Conservation (phyloP, 1,140 invertebrate species). For the Telenomus remus region DNA sequence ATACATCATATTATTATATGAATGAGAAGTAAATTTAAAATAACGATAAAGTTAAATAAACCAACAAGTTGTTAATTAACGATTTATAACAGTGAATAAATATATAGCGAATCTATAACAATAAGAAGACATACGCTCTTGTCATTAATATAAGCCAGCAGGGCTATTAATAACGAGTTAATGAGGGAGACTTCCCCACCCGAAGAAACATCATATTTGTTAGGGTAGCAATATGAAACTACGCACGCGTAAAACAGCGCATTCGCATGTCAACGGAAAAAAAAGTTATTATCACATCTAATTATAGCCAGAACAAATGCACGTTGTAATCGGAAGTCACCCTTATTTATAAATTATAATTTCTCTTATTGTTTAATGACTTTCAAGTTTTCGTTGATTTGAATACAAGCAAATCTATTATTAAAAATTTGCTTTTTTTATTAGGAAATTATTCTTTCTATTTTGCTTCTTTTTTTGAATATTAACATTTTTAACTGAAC, state of each 20-base stretch:
- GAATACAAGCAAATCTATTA: too few relatives aligned
- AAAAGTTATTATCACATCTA: neutral
- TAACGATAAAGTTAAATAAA: too few relatives aligned
- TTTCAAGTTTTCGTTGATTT: too few relatives aligned
- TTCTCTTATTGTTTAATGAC: too few relatives aligned
- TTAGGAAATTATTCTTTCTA: too few relatives aligned
- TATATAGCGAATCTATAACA: conserved; percentile 62
- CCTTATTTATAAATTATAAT: too few relatives aligned
- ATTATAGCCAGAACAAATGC: too few relatives aligned
- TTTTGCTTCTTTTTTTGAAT: too few relatives aligned
- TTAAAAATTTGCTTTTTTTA: too few relatives aligned
- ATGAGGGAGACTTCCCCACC: conserved; percentile 64
- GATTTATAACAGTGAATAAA: conserved; percentile 21
- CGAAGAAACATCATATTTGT: conserved; percentile 53
- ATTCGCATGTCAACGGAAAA: conserved; percentile 20
- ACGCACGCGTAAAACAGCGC: too few relatives aligned
- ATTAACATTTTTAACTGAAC: too few relatives aligned
- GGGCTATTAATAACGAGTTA: conserved; percentile 72
- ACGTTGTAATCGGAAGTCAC: too few relatives aligned
- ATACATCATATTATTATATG: neutral
- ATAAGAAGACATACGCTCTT: conserved; percentile 65
- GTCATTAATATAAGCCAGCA: conserved; percentile 70
- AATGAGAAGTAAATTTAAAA: conserved; percentile 3
- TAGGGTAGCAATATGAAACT: conserved; percentile 20
- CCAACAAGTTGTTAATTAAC: neutral